Percentiles rank a stretch among this genome's conserved stretches.
These are phyloP conservation scores for Cinara cedri DNA, from an alignment of 2,888 invertebrate genomes.

Conservation along the genomic window DNA sequence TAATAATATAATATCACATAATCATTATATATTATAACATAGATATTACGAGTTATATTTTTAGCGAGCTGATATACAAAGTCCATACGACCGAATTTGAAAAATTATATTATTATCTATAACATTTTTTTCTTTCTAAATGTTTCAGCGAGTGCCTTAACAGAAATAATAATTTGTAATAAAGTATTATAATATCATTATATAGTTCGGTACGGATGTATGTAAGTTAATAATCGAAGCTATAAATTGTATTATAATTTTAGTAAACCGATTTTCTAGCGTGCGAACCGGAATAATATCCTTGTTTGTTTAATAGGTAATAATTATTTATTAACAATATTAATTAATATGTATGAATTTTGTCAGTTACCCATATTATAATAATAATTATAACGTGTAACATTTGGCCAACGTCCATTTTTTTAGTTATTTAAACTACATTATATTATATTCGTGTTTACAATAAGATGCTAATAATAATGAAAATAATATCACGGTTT, in stretches of 20 bases:
- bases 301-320: slow-evolving; percentile 19
- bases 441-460: slow-evolving; percentile 21
- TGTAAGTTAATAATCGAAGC: no score
- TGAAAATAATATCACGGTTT: slow-evolving; percentile 14
- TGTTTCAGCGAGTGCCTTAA: slow-evolving; percentile 52
- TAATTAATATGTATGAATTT: slow-evolving; percentile 9
- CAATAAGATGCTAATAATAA: slow-evolving; percentile 25
- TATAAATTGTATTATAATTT: no score
- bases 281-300: slow-evolving; percentile 29
- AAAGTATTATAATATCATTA: slow-evolving; percentile 3
- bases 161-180: background rate
- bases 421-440: slow-evolving; percentile 36
- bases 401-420: slow-evolving; percentile 47
- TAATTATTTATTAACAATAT: no score
- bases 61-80: slow-evolving; percentile 20
- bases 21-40: background rate
- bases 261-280: slow-evolving; percentile 37
- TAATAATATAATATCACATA: no score
- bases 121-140: slow-evolving; percentile 24
- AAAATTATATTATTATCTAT: background rate
- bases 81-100: slow-evolving; percentile 47
- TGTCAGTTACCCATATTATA: slow-evolving; percentile 20
- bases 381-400: slow-evolving; percentile 22
- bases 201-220: slow-evolving; percentile 32
- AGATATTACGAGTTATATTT: background rate